phyloP scores from a whole-genome alignment of 2,113 vertebrate genomes.

The Ranitomeya variabilis region DNA sequence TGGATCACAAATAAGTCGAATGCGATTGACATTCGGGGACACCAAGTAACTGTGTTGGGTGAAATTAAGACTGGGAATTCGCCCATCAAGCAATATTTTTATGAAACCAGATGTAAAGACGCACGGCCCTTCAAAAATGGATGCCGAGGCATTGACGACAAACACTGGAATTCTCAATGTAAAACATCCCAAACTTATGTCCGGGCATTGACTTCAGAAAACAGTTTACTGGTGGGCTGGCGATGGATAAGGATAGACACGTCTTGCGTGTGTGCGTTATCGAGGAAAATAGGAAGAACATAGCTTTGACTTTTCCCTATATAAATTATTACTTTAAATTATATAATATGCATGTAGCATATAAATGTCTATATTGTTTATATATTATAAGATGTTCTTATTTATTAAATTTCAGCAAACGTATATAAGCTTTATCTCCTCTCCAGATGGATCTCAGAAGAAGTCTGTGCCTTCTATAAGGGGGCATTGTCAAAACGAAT shows the following conservation, averaged over 20 bases:
- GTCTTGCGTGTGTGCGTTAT: conserved; percentile 94
- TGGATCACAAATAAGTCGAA: conserved; percentile 94
- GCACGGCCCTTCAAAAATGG: conserved; percentile 82
- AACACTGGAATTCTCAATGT: conserved; percentile 99
- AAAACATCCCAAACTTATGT: conserved; percentile 95
- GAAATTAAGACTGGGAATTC: conserved; percentile 83
- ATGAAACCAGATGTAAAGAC: conserved; percentile 88
- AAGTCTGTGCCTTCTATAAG: conserved; percentile 74
- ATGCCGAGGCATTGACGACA: conserved; percentile 93
- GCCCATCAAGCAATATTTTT: conserved; percentile 94
- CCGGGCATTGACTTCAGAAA: conserved; percentile 86
- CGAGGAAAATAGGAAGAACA: conserved; percentile 91
- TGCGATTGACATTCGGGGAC: conserved; percentile 85
- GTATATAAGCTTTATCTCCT: conserved; percentile 77
- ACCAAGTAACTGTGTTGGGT: conserved; percentile 86
- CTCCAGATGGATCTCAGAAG: conserved; percentile 75
- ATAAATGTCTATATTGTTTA: conserved; percentile 96
- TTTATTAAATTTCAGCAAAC: conserved; percentile 92
- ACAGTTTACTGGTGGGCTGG: conserved; percentile 84
- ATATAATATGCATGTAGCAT: conserved; percentile 98
- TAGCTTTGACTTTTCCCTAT: conserved; percentile 73
- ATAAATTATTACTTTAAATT: conserved; percentile 99
- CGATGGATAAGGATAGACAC: conserved; percentile 98
- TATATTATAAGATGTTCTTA: conserved; percentile 92
- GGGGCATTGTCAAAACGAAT: conserved; percentile 65